phyloP scores from a whole-genome alignment of 2,113 vertebrate genomes.

The Forbesichthys papilliferus region DNA sequence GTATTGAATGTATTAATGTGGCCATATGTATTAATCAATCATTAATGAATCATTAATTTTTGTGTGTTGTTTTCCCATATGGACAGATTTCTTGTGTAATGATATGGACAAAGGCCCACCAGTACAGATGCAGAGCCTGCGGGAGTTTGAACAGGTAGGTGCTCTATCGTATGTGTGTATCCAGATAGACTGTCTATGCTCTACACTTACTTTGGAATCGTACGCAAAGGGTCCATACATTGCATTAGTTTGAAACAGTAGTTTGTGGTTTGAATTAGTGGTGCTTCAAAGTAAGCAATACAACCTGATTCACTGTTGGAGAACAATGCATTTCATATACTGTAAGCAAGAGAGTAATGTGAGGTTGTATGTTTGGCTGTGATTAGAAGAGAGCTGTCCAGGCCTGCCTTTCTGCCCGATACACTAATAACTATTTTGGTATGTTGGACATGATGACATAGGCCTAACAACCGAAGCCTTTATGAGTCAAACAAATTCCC shows the following conservation, averaged over 20 bases:
- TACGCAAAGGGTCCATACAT: not conserved
- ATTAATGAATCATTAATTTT: not conserved
- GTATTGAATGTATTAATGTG: no score
- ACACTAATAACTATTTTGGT: conserved; percentile 24
- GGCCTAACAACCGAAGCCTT: conserved; percentile 11
- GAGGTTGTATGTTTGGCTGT: not conserved
- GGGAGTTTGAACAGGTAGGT: conserved; percentile 90
- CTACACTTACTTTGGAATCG: not conserved
- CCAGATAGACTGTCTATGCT: not conserved
- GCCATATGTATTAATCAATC: no score
- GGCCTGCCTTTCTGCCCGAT: conserved; percentile 26
- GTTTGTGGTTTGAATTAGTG: no score
- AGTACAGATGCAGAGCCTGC: conserved; percentile 83
- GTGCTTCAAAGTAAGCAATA: no score
- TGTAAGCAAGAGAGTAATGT: not conserved
- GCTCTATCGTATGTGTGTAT: not conserved
- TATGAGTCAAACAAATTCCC: conserved; percentile 9
- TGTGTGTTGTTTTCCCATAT: conserved; percentile 16
- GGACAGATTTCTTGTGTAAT: conserved; percentile 75
- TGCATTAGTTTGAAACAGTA: not conserved
- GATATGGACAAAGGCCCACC: conserved; percentile 69
- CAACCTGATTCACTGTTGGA: no score
- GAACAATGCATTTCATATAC: no score
- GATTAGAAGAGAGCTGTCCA: not conserved
- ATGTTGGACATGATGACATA: conserved; percentile 39